phyloP scores from a whole-genome alignment of 1,140 invertebrate genomes.

The Drosophila eugracilis region DNA sequence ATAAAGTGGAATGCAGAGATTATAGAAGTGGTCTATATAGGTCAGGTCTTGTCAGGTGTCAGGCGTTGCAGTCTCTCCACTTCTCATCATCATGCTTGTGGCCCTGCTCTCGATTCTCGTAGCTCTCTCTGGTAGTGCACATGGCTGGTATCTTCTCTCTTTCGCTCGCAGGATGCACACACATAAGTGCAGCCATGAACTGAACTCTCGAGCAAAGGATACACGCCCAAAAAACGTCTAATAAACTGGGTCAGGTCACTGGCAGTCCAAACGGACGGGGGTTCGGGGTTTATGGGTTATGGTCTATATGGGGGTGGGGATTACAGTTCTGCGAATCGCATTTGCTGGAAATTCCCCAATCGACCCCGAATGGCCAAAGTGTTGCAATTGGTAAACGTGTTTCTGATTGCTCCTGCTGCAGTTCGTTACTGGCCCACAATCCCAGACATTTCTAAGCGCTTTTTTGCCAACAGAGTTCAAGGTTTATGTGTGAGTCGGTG shows the following conservation, averaged over 20 bases:
- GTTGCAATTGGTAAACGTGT: conserved; percentile 61
- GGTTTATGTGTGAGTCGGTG: conserved; percentile 59
- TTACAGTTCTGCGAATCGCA: conserved; percentile 49
- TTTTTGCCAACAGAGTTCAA: conserved; percentile 64
- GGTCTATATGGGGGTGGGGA: not conserved
- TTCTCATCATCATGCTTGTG: conserved; percentile 5
- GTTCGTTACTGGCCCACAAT: conserved; percentile 19
- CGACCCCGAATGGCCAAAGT: conserved; percentile 50
- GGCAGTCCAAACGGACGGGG: conserved; percentile 19
- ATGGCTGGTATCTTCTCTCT: not conserved
- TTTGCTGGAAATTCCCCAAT: conserved; percentile 70
- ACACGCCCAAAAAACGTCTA: conserved; percentile 76
- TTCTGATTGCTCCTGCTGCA: conserved; percentile 56
- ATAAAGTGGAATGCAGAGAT: conserved; percentile 5
- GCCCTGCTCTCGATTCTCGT: conserved; percentile 21
- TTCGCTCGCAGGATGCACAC: conserved; percentile 26
- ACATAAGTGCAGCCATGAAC: conserved; percentile 67
- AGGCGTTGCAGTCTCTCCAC: conserved; percentile 19
- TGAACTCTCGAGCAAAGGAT: conserved; percentile 66
- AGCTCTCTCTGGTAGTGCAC: conserved; percentile 1
- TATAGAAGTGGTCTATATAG: conserved; percentile 44
- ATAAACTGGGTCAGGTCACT: conserved; percentile 76
- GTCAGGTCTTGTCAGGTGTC: conserved; percentile 58
- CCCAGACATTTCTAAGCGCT: conserved; percentile 47
- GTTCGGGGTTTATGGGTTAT: no score